Evolutionary conservation across 2,113 vertebrate species (phyloP).

Genomic region (Ciconia maguari): DNA sequence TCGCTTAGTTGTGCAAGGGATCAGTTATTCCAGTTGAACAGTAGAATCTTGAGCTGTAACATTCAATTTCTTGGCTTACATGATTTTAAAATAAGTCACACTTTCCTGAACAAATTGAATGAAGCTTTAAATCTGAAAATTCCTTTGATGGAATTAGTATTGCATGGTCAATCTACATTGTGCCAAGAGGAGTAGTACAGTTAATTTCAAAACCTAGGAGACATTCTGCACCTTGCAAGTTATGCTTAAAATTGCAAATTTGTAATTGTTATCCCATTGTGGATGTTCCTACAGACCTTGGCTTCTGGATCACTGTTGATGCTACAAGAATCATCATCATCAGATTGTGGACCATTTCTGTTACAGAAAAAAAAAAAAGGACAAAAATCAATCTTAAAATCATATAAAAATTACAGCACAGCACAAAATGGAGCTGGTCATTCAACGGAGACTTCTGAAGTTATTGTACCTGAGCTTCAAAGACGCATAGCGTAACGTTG

Average conservation of each 20-base stretch:
- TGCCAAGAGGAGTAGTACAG: background rate
- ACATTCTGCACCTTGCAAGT: background rate
- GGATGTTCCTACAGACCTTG: slow-evolving; percentile 80
- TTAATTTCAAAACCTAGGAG: background rate
- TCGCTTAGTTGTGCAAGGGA: background rate
- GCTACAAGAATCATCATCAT: slow-evolving; percentile 89
- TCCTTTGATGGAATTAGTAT: background rate
- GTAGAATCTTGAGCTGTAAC: background rate
- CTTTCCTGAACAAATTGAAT: background rate
- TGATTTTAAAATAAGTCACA: background rate
- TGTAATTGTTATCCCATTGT: background rate
- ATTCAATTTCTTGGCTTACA: background rate
- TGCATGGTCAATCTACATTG: background rate
- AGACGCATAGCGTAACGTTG: slow-evolving; percentile 92
- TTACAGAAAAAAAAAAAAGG: background rate
- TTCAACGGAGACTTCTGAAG: background rate
- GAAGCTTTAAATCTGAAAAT: background rate
- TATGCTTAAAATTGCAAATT: background rate
- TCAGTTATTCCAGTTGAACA: background rate
- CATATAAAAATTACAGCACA: background rate
- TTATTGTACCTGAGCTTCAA: slow-evolving; percentile 89
- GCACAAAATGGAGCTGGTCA: background rate
- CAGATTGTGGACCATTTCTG: slow-evolving; percentile 85
- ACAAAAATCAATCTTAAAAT: background rate
- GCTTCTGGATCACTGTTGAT: slow-evolving; percentile 89